Base-by-base conservation (phyloP, 2,113 vertebrate genomes). In the Arothron firmamentum region DNA sequence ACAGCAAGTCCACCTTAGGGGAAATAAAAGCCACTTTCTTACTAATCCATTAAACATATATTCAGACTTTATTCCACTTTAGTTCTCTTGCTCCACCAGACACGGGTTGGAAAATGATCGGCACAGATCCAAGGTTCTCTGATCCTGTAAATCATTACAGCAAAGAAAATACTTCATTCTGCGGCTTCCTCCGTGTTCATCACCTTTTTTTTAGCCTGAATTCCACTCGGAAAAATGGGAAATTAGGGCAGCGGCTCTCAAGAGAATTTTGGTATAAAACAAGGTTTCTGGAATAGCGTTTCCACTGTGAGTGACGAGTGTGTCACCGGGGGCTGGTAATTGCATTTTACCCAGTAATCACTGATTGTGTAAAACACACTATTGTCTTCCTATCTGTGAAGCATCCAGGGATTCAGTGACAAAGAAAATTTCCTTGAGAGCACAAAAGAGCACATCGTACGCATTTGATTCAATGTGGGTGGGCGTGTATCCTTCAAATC, bases 241-340 rank as follows among this genome's bases (percentile, higher is more conserved):
- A 89, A 89, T 88, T 86, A 86, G 88, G 88, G 64, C 88, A 89
- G 49, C 38, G 2, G 52, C 65, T 86, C 87, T 83, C 85, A 53
- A 66, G 83, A 74, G 80, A 76, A 41, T 65, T 71, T 71, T 53
- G 54, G 69, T 77, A 84, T 78, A 80, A 87, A 88, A 84, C 72
- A 83, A 80, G 84, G 78, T 83, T 84, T 81, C 80, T 80, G 69
- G 63, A 75, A 77, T 70, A 70, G 79, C 49, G 50, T 20, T 43
- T 56, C 68, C 59, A 68, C 68, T 70, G 72, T 68, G 67, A 75
- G 77, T 75, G 62, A 81, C 71, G 34, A 61, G 65, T 56, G 49
- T 58, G 57, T 74, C 74, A 51, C 67, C 83, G 48, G 66, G 67
- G 62, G 66, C 62, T 58, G 61, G 69, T 77, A 81, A 81, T 72